Percentiles rank a stretch among this genome's conserved stretches.
These are phyloP conservation scores for Larimichthys crocea DNA, from an alignment of 2,113 vertebrate species.

Conservation along the genomic window DNA sequence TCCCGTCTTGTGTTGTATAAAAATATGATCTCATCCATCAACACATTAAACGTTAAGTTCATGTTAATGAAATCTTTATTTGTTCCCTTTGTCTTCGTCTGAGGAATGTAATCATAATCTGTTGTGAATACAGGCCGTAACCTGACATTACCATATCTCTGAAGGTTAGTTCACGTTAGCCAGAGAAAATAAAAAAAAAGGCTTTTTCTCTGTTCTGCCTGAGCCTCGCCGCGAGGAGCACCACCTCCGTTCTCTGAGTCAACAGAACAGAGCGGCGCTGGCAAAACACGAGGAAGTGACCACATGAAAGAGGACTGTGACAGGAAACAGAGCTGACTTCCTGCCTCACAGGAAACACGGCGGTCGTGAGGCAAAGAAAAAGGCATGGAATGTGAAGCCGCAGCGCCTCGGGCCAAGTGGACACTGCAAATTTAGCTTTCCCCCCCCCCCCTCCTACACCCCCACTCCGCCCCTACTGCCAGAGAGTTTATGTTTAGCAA, in stretches of 20 bases:
- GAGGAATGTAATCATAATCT: slow-evolving; percentile 7
- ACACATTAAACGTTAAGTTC: too few relatives aligned
- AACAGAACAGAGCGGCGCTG: slow-evolving; percentile 60
- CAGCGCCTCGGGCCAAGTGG: slow-evolving; percentile 54
- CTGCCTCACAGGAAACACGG: slow-evolving; percentile 83
- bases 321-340: slow-evolving; percentile 83
- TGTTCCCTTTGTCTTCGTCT: background rate
- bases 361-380: slow-evolving; percentile 71
- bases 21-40: slow-evolving; percentile 43
- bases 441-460: background rate
- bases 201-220: background rate
- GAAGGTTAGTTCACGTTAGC: background rate
- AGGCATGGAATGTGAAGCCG: slow-evolving; percentile 74
- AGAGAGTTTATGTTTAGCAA: slow-evolving; percentile 57
- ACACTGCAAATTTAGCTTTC: slow-evolving; percentile 49
- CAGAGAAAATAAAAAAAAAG: background rate
- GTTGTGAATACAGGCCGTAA: background rate
- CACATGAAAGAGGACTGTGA: slow-evolving; percentile 86
- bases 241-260: slow-evolving; percentile 62
- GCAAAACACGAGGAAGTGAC: slow-evolving; percentile 85
- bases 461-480: background rate
- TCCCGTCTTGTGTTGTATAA: slow-evolving; percentile 58
- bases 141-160: slow-evolving; percentile 3
- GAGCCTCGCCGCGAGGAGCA: slow-evolving; percentile 49
- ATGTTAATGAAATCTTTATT: background rate